Conservation (phyloP, 1,140 invertebrate species). For the Pentalonia nigronervosa region DNA sequence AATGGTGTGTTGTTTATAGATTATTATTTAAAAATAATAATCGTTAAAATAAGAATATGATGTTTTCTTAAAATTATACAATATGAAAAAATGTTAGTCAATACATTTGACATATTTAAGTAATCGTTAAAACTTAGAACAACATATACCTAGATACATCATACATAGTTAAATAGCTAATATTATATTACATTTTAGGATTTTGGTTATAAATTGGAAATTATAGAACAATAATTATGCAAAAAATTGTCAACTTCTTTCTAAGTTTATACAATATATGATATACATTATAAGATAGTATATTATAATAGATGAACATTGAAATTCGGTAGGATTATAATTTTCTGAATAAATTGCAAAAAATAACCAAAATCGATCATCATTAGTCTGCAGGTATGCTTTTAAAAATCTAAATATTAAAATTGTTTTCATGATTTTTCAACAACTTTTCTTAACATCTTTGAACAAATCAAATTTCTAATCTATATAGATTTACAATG, state of each 20-base stretch:
- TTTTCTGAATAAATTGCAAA: not conserved
- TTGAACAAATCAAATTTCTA: not conserved
- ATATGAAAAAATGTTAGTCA: not conserved
- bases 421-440: not conserved
- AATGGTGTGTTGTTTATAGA: not conserved
- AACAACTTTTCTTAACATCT: not conserved
- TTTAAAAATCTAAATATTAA: not conserved
- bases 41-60: not conserved
- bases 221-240: not conserved
- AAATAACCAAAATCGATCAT: not conserved
- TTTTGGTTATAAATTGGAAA: not conserved
- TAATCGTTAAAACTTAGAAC: not conserved
- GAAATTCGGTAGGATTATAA: not conserved
- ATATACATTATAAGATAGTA: too few relatives aligned
- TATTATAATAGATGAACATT: not conserved
- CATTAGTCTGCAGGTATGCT: not conserved
- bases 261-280: not conserved
- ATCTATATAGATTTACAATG: not conserved
- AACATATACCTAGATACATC: not conserved
- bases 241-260: not conserved
- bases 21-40: not conserved
- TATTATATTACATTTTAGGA: not conserved
- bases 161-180: too few relatives aligned
- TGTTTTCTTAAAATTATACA: too few relatives aligned
- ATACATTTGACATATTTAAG: not conserved